Percentiles rank a stretch among this genome's conserved stretches.
Conservation (phyloP, 2,888 invertebrate species). For the Germaria angustata region DNA sequence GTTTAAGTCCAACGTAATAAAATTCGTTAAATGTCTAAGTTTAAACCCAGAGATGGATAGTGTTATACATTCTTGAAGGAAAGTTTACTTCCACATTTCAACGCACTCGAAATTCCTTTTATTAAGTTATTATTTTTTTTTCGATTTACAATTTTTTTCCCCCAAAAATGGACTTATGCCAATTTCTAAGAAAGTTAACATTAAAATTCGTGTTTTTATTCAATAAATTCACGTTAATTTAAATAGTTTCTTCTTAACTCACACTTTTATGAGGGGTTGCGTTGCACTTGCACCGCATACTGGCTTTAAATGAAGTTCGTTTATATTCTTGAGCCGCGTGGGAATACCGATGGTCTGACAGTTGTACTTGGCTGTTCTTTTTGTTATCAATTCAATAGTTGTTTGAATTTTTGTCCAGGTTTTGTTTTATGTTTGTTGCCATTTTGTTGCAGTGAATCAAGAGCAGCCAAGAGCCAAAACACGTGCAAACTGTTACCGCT, state of each 20-base stretch:
- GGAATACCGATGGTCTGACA: neutral
- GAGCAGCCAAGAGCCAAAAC: slow-evolving; percentile 1
- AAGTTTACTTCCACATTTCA: too few relatives aligned
- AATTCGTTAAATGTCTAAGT: too few relatives aligned
- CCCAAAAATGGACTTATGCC: too few relatives aligned
- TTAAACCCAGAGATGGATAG: too few relatives aligned
- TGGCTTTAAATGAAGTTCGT: neutral
- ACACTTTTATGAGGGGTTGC: neutral
- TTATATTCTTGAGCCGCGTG: slow-evolving; percentile 7
- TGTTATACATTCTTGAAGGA: too few relatives aligned
- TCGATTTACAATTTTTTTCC: too few relatives aligned
- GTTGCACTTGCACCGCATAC: neutral
- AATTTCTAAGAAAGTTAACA: too few relatives aligned
- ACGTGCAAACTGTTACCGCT: slow-evolving; percentile 40
- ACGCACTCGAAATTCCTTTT: too few relatives aligned
- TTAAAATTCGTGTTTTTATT: neutral
- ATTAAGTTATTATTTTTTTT: too few relatives aligned
- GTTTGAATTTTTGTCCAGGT: slow-evolving; percentile 16
- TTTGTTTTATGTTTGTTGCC: neutral
- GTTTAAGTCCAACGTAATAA: too few relatives aligned
- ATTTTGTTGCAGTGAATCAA: neutral
- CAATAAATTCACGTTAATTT: neutral
- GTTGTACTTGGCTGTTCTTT: neutral
- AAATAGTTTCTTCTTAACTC: too few relatives aligned
- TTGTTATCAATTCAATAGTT: neutral